Conservation (phyloP, 2,888 invertebrate genomes). For the Microdon myrmicae region DNA sequence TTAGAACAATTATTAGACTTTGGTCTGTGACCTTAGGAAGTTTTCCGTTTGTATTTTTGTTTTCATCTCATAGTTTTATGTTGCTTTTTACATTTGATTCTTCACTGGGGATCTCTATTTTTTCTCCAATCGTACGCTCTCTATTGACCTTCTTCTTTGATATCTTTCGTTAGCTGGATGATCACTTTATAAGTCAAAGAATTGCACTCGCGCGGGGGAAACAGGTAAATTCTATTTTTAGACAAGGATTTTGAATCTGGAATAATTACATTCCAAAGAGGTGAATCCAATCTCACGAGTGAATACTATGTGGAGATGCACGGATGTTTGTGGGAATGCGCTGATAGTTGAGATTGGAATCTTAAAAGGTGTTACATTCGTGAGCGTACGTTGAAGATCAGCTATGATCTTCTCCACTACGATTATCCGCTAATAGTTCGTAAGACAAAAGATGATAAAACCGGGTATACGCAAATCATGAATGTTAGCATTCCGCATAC, state of each 20-base stretch:
- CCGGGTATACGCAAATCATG: too few relatives aligned
- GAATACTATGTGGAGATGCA: conserved; percentile 1
- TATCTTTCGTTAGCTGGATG: too few relatives aligned
- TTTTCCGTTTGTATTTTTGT: too few relatives aligned
- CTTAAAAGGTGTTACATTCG: too few relatives aligned
- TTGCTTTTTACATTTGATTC: conserved; percentile 43
- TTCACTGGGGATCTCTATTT: conserved; percentile 15
- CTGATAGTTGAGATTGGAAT: conserved; percentile 12
- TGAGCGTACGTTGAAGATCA: too few relatives aligned
- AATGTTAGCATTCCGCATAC: too few relatives aligned
- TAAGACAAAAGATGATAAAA: too few relatives aligned
- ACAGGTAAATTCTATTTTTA: conserved; percentile 49
- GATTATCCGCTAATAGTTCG: too few relatives aligned
- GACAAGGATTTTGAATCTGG: conserved; percentile 19
- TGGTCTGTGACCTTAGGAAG: conserved; percentile 52
- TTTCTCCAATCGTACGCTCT: conserved; percentile 6
- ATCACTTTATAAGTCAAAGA: too few relatives aligned
- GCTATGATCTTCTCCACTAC: too few relatives aligned
- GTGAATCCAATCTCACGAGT: conserved; percentile 33
- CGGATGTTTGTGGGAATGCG: conserved; percentile 11
- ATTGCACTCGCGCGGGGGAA: conserved; percentile 34
- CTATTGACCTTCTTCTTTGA: conserved; percentile 35
- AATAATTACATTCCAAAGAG: conserved; percentile 41
- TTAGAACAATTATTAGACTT: conserved; percentile 47
- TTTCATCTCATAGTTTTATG: too few relatives aligned